phyloP scores from a whole-genome alignment of 1,140 invertebrate genomes.

The Euura saliciscinereae region DNA sequence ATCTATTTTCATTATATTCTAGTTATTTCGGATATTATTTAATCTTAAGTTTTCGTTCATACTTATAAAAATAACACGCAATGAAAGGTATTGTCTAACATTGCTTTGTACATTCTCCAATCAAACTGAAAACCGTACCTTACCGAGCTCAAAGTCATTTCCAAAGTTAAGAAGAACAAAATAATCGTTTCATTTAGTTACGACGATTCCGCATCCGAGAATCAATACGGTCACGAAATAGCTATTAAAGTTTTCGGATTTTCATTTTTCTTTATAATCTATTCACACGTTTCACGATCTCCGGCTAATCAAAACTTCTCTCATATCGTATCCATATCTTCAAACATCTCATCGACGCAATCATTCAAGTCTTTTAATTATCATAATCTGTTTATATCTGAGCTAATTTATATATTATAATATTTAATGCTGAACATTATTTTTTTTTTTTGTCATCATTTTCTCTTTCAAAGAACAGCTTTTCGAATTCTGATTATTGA shows the following conservation, averaged over 20 bases:
- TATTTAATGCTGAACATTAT: too few species aligned
- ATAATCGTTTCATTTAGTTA: neutral
- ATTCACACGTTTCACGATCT: neutral
- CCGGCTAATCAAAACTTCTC: too few species aligned
- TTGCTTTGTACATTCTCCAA: conserved; percentile 63
- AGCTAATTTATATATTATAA: too few species aligned
- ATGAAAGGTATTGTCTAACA: conserved; percentile 53
- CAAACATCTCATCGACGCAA: too few species aligned
- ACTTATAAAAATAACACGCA: conserved; percentile 60
- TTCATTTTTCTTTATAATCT: neutral
- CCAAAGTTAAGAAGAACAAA: neutral
- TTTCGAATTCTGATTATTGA: too few species aligned
- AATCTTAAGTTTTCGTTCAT: conserved; percentile 24
- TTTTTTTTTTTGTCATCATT: too few species aligned
- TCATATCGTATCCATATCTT: too few species aligned
- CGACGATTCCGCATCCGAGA: neutral
- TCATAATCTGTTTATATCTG: neutral
- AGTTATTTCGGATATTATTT: neutral
- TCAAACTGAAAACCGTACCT: conserved; percentile 50
- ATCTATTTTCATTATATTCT: neutral
- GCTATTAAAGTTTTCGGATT: neutral
- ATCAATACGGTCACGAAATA: neutral
- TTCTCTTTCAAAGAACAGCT: too few species aligned
- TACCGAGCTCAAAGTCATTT: conserved; percentile 42
- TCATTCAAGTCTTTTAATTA: neutral